A percentile compares a stretch with the other conserved stretches of the same genome.
These are phyloP conservation scores for Rhombomys opimus DNA, from an alignment of 2,113 vertebrate genomes.

Conservation along the genomic window DNA sequence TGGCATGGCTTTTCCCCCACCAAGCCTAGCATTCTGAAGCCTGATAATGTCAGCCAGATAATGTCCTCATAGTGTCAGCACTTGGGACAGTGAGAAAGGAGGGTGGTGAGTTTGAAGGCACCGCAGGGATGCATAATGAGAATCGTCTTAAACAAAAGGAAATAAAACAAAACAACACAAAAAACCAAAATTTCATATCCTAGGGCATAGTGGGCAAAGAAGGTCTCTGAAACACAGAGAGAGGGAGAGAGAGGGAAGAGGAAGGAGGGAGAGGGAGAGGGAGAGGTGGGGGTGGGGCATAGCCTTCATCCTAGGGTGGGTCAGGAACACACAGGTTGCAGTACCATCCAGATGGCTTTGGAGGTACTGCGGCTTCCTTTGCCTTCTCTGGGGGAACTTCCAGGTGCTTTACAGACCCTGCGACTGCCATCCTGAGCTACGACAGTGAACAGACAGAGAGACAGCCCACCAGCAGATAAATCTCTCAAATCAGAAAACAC, in stretches of 20 bases:
- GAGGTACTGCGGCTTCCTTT: background rate
- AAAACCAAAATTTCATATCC: background rate
- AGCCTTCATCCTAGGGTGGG: fast-evolving
- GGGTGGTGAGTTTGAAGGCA: background rate
- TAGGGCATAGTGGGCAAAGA: fast-evolving
- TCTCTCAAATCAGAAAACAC: background rate
- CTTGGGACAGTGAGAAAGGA: background rate
- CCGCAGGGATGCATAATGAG: background rate
- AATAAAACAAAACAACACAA: background rate
- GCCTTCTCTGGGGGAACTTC: background rate
- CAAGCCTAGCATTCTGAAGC: background rate
- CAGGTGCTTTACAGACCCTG: background rate
- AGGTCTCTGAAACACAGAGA: background rate
- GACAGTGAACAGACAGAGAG: background rate
- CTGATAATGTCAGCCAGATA: too few relatives aligned
- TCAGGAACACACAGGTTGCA: background rate
- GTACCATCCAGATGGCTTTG: background rate
- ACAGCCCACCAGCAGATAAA: background rate
- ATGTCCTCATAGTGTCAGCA: too few relatives aligned
- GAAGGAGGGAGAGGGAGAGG: too few relatives aligned
- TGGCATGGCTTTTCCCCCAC: background rate
- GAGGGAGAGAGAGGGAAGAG: background rate
- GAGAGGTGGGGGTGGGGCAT: fast-evolving
- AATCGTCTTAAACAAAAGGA: background rate
- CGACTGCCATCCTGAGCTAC: background rate